phyloP scores from a whole-genome alignment of 2,888 invertebrate genomes.

The Iphiclides podalirius region DNA sequence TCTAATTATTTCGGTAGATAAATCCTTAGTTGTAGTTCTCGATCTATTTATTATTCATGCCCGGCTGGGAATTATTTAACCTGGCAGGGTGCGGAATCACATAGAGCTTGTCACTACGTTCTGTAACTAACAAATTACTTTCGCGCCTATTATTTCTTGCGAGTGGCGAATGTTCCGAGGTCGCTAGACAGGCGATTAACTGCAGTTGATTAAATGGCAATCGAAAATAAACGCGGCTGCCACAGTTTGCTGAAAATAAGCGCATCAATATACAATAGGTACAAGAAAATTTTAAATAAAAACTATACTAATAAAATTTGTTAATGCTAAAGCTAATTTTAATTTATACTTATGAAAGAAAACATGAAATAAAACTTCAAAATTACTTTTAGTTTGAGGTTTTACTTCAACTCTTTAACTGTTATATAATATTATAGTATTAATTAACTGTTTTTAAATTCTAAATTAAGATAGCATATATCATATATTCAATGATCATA shows the following conservation, averaged over 20 bases:
- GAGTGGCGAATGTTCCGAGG: constrained; percentile 15
- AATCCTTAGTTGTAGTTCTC: constrained; percentile 35
- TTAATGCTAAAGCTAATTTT: too few species aligned
- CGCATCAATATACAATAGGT: not conserved
- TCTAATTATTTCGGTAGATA: constrained; percentile 31
- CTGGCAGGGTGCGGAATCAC: constrained; percentile 45
- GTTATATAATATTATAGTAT: too few species aligned
- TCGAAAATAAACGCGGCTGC: constrained; percentile 8
- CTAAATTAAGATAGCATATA: too few species aligned
- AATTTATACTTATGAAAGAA: too few species aligned
- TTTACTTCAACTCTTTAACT: too few species aligned
- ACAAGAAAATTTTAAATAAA: not conserved
- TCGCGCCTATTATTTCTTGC: constrained; percentile 19
- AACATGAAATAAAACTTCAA: too few species aligned
- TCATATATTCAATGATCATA: too few species aligned
- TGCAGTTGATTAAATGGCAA: constrained; percentile 20
- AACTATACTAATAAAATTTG: too few species aligned
- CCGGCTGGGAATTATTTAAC: constrained; percentile 42
- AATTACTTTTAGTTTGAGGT: too few species aligned
- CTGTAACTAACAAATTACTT: constrained; percentile 19
- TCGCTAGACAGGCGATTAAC: constrained; percentile 14
- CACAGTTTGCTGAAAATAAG: not conserved
- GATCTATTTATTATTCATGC: constrained; percentile 39
- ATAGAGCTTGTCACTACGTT: constrained; percentile 35
- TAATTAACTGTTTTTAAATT: too few species aligned